Conservation (phyloP, 2,888 invertebrate species). For the Melolontha melolontha region DNA sequence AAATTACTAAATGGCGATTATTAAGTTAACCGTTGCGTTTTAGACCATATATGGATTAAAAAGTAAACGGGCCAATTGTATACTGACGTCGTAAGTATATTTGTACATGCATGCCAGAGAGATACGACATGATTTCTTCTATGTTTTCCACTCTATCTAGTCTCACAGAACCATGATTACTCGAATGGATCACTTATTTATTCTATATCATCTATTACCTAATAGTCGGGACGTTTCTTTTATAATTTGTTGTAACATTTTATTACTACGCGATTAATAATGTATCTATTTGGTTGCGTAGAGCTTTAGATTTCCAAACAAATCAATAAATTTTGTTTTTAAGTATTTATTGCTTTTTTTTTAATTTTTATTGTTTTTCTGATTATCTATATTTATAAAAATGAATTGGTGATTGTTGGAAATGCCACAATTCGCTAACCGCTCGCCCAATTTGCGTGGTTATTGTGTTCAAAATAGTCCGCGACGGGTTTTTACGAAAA, state of each 20-base stretch:
- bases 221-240: conserved; percentile 6
- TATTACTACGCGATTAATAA: conserved; percentile 24
- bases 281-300: too few species aligned
- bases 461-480: too few species aligned
- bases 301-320: too few species aligned
- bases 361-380: too few species aligned
- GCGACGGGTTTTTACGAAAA: too few species aligned
- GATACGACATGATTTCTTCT: conserved; percentile 21
- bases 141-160: conserved; percentile 12
- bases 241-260: conserved; percentile 17
- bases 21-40: conserved; percentile 19
- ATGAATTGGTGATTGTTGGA: too few species aligned
- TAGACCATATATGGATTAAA: conserved; percentile 17
- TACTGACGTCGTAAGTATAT: conserved; percentile 1
- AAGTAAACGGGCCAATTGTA: conserved; percentile 36
- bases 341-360: too few species aligned
- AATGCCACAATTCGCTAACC: too few species aligned
- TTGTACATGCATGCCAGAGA: neutral
- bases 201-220: conserved; percentile 18
- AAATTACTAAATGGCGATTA: conserved; percentile 37
- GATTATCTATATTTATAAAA: too few species aligned
- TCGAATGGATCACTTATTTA: neutral
- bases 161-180: conserved; percentile 18
- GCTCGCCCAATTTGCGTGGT: too few species aligned
- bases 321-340: too few species aligned